Evolutionary conservation across 2,888 invertebrate species (phyloP).

Genomic region (Mythimna pallens): DNA sequence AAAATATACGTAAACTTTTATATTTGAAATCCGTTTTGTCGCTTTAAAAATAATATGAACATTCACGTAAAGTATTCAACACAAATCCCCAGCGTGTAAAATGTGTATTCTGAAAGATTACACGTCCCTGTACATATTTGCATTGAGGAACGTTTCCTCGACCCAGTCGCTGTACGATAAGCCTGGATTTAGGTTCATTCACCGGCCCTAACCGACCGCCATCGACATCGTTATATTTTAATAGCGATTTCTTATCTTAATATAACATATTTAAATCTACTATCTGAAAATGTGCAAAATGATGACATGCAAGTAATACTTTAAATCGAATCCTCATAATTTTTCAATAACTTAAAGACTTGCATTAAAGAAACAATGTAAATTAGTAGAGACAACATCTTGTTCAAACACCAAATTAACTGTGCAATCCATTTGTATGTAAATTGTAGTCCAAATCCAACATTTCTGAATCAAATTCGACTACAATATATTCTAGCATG

Average conservation of each 20-base stretch:
- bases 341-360: conserved; percentile 8
- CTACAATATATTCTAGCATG: not conserved
- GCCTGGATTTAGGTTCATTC: conserved; percentile 77
- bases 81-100: conserved; percentile 40
- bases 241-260: conserved; percentile 65
- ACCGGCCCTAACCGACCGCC: conserved; percentile 66
- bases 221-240: conserved; percentile 52
- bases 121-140: conserved; percentile 67
- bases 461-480: conserved; percentile 4
- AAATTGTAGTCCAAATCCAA: not conserved
- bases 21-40: not conserved
- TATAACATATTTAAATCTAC: conserved; percentile 28
- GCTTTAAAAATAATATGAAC: not conserved
- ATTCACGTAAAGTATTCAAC: conserved; percentile 19
- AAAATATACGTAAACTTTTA: not conserved
- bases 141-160: conserved; percentile 72
- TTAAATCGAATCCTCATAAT: conserved; percentile 12
- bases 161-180: conserved; percentile 78
- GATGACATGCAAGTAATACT: not conserved
- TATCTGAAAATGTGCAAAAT: conserved; percentile 31
- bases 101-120: conserved; percentile 54
- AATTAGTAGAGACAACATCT: conserved; percentile 1
- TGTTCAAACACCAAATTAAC: not conserved
- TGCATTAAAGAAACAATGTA: conserved; percentile 19
- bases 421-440: conserved; percentile 3